A percentile compares a stretch with the other conserved stretches of the same genome.
Evolutionary conservation across 2,888 invertebrate species (phyloP).

Genomic region (Drosophila trichaetosa): DNA sequence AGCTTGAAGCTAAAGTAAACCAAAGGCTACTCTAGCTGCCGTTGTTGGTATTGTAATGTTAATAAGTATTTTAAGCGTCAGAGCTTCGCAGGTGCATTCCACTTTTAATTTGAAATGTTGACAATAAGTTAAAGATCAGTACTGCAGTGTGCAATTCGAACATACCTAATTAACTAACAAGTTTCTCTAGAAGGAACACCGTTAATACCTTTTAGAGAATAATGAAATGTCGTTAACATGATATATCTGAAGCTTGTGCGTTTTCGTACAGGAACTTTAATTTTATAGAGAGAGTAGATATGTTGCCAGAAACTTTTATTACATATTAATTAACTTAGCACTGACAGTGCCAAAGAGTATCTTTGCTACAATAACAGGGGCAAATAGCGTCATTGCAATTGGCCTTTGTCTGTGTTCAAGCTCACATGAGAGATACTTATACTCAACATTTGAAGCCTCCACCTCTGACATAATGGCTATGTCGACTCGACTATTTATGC

Average conservation of each 20-base stretch:
- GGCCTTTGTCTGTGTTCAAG: background rate
- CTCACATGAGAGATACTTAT: background rate
- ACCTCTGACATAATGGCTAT: background rate
- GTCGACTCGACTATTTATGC: background rate
- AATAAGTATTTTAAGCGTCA: slow-evolving; percentile 7
- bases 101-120: background rate
- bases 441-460: background rate
- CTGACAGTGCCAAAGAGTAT: background rate
- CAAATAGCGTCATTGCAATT: background rate
- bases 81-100: slow-evolving; percentile 12
- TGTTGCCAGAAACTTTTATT: background rate
- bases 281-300: background rate
- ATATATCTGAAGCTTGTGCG: background rate
- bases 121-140: background rate
- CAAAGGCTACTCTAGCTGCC: slow-evolving; percentile 11
- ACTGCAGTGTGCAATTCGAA: background rate
- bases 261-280: background rate
- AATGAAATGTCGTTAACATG: background rate
- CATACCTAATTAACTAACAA: background rate
- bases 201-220: background rate
- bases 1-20: slow-evolving; percentile 30
- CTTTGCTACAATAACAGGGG: background rate
- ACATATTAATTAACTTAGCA: background rate
- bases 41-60: slow-evolving; percentile 20
- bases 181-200: background rate